Evolutionary conservation across 2,888 invertebrate genomes (phyloP), one percentile per base, ranked within the genome.

Genomic region (Cosmopolites sordidus): DNA sequence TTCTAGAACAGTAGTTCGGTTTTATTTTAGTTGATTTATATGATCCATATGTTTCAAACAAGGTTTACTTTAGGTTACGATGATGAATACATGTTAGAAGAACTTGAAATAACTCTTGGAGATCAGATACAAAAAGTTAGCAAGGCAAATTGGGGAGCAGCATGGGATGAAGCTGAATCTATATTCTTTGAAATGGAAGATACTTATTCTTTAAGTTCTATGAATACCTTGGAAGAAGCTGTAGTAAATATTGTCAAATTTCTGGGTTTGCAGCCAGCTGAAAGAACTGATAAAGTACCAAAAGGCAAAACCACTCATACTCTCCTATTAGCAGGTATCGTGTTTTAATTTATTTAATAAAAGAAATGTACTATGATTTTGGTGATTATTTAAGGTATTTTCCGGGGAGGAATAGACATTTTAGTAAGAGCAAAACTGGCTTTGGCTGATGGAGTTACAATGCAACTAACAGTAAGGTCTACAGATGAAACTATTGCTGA

Each of bases 61-160:
- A n/a, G n/a, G n/a, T n/a, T n/a, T n/a, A n/a, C n/a, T n/a, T 33
- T 53, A 64, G 86, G 96, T 4, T 99, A 98, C 65, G 87, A 90
- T 50, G 99, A 99, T 69, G 93, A 95, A 56, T 99, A 99, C 69
- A 90, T 89, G 69, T 72, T 99, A 51, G 99, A 99, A 75, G 96
- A 98, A 75, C 75, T 94, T 27, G 94, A 95, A 71, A 76, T 95
- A 40, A 82, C 83, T 1, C 79, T 94, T 3, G 85, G 87, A 2
- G 94, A 96, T 76, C 92, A 92, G 75, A 84, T 94, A 62, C 87
- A 89, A 71, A 82, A 83, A 62, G 80, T 87, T 15, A 82, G 83
- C 64, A 87, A 88, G 68, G 82, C 82, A 18, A 87, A 89, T 73
- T 91, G 89, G 76, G 62, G 61, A 1, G 79, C 80, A 0, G 81